Evolutionary conservation across 2,888 invertebrate genomes (phyloP).

Genomic region (Clitarchus hookeri): DNA sequence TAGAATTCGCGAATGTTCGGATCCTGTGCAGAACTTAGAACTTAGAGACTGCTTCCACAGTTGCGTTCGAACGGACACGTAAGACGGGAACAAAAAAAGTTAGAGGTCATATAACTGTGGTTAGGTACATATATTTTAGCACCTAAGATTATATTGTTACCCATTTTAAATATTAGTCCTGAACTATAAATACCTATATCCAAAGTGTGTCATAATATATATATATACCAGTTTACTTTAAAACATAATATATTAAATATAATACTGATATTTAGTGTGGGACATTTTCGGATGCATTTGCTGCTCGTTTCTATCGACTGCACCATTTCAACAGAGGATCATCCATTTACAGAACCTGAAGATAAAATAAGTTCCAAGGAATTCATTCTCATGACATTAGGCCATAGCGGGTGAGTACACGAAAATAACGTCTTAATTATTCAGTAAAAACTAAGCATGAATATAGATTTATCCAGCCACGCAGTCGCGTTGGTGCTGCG

Average conservation of each 20-base stretch:
- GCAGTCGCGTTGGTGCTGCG: too few species aligned
- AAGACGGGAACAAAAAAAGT: not conserved
- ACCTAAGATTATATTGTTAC: not conserved
- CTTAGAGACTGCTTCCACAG: too few species aligned
- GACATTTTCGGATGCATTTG: not conserved
- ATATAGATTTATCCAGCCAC: too few species aligned
- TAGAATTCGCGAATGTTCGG: too few species aligned
- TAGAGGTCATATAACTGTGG: not conserved
- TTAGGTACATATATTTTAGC: not conserved
- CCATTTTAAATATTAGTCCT: not conserved
- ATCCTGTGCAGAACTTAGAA: too few species aligned
- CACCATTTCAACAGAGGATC: not conserved
- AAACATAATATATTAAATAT: not conserved
- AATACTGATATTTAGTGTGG: not conserved
- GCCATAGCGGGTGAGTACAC: not conserved
- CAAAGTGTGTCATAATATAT: not conserved
- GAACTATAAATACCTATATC: not conserved
- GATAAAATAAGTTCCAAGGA: not conserved
- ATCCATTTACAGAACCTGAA: not conserved
- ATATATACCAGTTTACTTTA: not conserved
- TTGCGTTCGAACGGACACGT: too few species aligned
- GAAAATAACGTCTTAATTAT: too few species aligned
- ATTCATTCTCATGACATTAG: not conserved
- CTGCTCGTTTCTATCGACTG: not conserved
- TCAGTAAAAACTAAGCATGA: too few species aligned